Evolutionary conservation across 2,797 vertebrate genomes (phyloP), one percentile per base, ranked within the genome.

Genomic region (Peromyscus aztecus): DNA sequence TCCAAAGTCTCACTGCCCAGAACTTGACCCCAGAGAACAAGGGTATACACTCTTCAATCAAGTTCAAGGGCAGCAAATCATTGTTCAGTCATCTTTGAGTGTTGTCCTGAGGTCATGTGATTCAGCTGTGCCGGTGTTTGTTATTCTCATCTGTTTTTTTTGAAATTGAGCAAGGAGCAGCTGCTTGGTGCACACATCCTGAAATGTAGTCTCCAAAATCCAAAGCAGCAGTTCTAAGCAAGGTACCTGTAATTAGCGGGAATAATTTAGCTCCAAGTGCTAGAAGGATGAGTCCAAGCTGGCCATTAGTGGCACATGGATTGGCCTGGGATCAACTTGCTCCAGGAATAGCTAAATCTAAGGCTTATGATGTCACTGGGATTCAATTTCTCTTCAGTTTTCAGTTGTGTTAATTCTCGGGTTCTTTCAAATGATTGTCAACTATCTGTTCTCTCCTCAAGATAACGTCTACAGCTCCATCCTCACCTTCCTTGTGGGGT

Each of bases 391-490:
- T 78, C 43, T 92, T 71, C 7, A 29, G 1, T 59, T 75, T 80
- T 57, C 27, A 81, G 13, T 21, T 67, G 4, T 67, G 80, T 76
- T 84, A 69, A 57, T 78, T 73, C 29, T 27, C 4, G 6, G n/a
- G 2, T 31, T 96, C 61, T 61, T 87, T 59, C 31, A 4, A 17
- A 13, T 31, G 29, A 34, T 52, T 77, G 29, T 9, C 37, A 75
- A 17, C 46, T 90, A 24, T 34, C 21, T n/a, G 49, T 29, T 85
- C 17, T 86, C 27, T 57, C 90, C 3, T 84, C 61, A 83, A 57
- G 43, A 3, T 61, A 19, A 4, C 29, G 10, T 0, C 63, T 29
- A 0, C 1, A 0, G 13, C 59, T 73, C 11, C 43, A 16, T 17
- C 43, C 65, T 80, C 9, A 49, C 24, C 17, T 40, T 4, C 31